Conservation (phyloP, 2,797 vertebrate genomes). For the Enteromius treurensis region DNA sequence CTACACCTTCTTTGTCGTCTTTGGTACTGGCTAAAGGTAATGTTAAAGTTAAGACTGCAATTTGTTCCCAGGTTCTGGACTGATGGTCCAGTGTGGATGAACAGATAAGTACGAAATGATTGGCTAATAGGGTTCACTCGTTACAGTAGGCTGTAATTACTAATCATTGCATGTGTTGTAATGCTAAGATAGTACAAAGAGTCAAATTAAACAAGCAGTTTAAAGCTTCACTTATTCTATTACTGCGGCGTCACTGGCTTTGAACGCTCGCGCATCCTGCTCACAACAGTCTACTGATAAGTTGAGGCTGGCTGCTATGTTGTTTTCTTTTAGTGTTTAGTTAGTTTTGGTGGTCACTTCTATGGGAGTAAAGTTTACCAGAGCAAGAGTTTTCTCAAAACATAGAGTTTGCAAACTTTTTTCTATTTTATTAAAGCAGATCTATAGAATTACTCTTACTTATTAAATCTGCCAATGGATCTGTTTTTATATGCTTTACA, state of each 20-base stretch:
- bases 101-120: constrained; percentile 66
- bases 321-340: neutral
- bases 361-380: too few relatives aligned
- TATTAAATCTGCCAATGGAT: neutral
- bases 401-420: neutral
- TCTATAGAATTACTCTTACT: neutral
- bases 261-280: constrained; percentile 49
- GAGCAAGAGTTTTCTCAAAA: neutral
- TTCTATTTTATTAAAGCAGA: neutral
- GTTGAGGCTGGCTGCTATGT: constrained; percentile 2
- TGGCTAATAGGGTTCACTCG: constrained; percentile 47
- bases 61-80: constrained; percentile 66
- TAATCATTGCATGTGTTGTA: constrained; percentile 61
- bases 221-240: constrained; percentile 60
- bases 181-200: constrained; percentile 37
- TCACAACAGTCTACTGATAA: constrained; percentile 48
- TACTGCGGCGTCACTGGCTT: constrained; percentile 47
- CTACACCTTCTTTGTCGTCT: neutral
- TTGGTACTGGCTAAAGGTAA: constrained; percentile 18
- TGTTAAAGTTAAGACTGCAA: constrained; percentile 53
- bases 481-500: neutral
- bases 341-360: neutral
- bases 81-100: constrained; percentile 59
- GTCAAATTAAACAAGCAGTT: constrained; percentile 48
- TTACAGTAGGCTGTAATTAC: constrained; percentile 52